phyloP scores from a whole-genome alignment of 2,797 vertebrate genomes.

The Propithecus perrieri region DNA sequence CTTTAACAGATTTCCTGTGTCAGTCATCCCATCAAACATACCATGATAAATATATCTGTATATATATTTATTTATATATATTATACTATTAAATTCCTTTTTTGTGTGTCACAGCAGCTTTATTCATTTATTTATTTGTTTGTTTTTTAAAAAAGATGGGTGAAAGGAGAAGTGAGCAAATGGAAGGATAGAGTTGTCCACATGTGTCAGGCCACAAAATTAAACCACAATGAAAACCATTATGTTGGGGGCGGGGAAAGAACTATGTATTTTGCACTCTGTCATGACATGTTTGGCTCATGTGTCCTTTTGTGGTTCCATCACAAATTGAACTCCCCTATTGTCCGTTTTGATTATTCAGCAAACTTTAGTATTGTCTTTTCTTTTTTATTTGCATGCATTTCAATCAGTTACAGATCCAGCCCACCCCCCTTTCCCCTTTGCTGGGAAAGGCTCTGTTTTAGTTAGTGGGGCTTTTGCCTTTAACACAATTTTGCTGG shows the following conservation, averaged over 20 bases:
- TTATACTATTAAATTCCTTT: conserved; percentile 90
- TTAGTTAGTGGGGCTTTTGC: conserved; percentile 73
- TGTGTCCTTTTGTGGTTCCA: conserved; percentile 80
- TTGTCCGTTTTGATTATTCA: conserved; percentile 79
- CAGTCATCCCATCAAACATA: conserved; percentile 87
- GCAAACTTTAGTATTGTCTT: conserved; percentile 62
- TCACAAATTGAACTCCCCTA: conserved; percentile 79
- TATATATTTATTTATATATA: conserved; percentile 89
- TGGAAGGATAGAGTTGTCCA: conserved; percentile 82
- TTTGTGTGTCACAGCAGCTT: conserved; percentile 89
- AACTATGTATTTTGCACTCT: conserved; percentile 66
- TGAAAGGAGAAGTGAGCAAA: conserved; percentile 82
- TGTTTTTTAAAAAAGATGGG: conserved; percentile 86
- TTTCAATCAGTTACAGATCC: conserved; percentile 81
- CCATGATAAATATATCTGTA: conserved; percentile 91
- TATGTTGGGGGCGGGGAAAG: conserved; percentile 72
- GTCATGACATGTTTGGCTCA: conserved; percentile 81
- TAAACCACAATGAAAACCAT: conserved; percentile 83
- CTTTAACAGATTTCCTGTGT: conserved; percentile 85
- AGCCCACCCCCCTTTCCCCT: conserved; percentile 65
- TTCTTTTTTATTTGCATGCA: conserved; percentile 82
- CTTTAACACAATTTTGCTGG: conserved; percentile 75
- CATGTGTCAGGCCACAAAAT: conserved; percentile 85
- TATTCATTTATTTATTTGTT: conserved; percentile 78
- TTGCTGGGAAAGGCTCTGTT: conserved; percentile 75